Conservation (phyloP, 2,113 vertebrate genomes). For the Myrmophylax atrothorax region DNA sequence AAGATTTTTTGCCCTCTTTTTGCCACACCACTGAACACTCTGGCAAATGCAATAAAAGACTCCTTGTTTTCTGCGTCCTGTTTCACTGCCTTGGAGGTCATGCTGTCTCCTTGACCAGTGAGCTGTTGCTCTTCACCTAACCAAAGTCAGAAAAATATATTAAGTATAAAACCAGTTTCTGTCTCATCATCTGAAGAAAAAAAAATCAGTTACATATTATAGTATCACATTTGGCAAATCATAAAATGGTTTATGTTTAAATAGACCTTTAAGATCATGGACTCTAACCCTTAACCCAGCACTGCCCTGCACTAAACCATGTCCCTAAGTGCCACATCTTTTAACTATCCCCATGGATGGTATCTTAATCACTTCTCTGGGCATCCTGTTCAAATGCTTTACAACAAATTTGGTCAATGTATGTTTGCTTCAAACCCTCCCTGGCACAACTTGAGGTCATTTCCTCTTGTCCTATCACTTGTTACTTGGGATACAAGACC, state of each 20-base stretch:
- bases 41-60: constrained; percentile 90
- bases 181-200: neutral
- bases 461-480: neutral
- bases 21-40: constrained; percentile 89
- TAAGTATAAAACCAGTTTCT: neutral
- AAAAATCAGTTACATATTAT: neutral
- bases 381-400: neutral
- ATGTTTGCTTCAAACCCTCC: neutral
- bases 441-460: neutral
- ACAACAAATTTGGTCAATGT: neutral
- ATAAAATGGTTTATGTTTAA: neutral
- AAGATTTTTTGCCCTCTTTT: constrained; percentile 86
- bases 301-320: neutral
- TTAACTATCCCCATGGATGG: neutral
- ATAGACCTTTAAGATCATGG: neutral
- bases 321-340: neutral
- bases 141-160: neutral
- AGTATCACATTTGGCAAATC: neutral
- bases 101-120: constrained; percentile 49
- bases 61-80: constrained; percentile 75
- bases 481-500: neutral
- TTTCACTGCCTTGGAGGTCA: constrained; percentile 44
- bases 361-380: neutral
- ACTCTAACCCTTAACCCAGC: neutral
- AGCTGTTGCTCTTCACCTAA: constrained; percentile 64